Evolutionary conservation across 2,113 vertebrate genomes (phyloP).

Genomic region (Sorex araneus): DNA sequence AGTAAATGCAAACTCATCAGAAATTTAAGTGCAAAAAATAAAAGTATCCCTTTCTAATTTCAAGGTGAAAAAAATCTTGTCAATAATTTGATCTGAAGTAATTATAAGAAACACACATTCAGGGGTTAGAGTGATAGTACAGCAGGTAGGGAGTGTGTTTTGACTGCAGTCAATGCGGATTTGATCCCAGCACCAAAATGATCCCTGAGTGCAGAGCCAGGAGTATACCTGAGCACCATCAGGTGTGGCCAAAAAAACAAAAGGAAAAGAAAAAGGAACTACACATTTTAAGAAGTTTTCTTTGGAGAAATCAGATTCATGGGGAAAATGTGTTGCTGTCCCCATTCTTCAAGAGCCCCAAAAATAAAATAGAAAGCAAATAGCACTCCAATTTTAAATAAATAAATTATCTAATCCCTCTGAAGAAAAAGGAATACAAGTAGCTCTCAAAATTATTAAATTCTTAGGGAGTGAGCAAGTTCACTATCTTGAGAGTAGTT

Average conservation of each 20-base stretch:
- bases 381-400: neutral
- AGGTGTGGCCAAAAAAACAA: no score
- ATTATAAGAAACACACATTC: neutral
- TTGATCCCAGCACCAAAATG: no score
- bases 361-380: neutral
- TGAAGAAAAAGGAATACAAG: neutral
- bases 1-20: slow-evolving; percentile 14
- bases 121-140: no score
- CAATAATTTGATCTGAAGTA: slow-evolving; percentile 44
- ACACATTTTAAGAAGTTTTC: neutral
- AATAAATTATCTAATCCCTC: neutral
- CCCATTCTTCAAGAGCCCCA: neutral
- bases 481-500: neutral
- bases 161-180: no score
- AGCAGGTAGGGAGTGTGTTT: no score
- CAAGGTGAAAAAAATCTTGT: neutral
- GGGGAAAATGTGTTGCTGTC: neutral
- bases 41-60: neutral
- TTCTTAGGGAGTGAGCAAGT: rapidly evolving
- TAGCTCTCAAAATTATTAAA: neutral
- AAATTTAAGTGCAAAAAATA: slow-evolving; percentile 36
- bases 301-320: neutral
- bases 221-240: no score
- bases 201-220: no score
- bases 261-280: neutral